phyloP scores from a whole-genome alignment of 2,797 vertebrate genomes.

The Kryptopterus vitreolus region DNA sequence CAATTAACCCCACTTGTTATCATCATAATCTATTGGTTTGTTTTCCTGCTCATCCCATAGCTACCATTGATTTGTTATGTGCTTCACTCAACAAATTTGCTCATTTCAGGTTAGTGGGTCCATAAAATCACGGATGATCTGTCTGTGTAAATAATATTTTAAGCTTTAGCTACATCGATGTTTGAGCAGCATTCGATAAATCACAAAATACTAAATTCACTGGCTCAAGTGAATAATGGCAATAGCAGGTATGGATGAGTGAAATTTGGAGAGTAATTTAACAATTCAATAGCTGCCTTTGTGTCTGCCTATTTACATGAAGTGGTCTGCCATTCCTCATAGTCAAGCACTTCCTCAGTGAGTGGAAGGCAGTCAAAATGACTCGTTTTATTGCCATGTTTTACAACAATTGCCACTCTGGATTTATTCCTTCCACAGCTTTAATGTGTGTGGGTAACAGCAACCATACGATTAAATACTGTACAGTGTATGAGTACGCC shows the following conservation, averaged over 20 bases:
- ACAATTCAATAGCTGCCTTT: constrained; percentile 32
- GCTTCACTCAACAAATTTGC: background rate
- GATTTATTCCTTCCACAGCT: constrained; percentile 45
- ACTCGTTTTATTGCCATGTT: constrained; percentile 49
- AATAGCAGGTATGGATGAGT: constrained; percentile 3
- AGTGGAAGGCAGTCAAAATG: constrained; percentile 40
- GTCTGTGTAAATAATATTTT: background rate
- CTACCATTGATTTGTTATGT: constrained; percentile 19
- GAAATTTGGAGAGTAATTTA: constrained; percentile 38
- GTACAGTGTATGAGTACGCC: constrained; percentile 8
- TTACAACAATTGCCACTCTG: constrained; percentile 54
- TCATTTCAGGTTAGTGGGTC: constrained; percentile 7
- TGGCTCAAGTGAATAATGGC: constrained; percentile 20
- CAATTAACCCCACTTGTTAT: constrained; percentile 46
- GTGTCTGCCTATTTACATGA: constrained; percentile 37
- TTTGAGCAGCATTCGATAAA: background rate
- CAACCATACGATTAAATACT: constrained; percentile 12
- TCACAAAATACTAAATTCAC: constrained; percentile 5
- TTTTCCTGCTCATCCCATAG: constrained; percentile 34
- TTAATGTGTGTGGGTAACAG: constrained; percentile 23
- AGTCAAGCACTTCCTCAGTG: constrained; percentile 38
- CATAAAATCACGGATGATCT: background rate
- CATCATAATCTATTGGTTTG: constrained; percentile 44
- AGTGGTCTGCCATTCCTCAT: constrained; percentile 22
- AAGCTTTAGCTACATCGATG: background rate